Conservation (phyloP, 2,797 vertebrate genomes). For the Echiichthys vipera region DNA sequence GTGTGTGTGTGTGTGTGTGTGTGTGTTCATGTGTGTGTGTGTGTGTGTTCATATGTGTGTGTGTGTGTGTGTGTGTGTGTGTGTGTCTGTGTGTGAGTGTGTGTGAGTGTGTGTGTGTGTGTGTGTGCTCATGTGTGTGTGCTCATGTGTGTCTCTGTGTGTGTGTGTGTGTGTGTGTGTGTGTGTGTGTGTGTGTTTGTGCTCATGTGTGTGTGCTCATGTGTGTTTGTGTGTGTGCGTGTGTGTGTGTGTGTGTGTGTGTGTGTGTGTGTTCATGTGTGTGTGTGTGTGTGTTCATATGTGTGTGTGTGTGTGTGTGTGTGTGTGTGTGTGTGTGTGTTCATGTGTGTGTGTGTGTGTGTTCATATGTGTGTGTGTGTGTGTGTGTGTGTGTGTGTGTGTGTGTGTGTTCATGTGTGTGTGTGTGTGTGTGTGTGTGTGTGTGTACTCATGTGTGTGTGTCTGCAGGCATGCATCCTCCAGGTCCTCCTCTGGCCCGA, state of each 20-base stretch:
- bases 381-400: not conserved
- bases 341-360: constrained; percentile 28
- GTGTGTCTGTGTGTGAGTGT: too few relatives aligned
- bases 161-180: constrained; percentile 5
- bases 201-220: too few relatives aligned
- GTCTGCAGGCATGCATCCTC: constrained; percentile 91
- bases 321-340: too few relatives aligned
- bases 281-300: constrained; percentile 24
- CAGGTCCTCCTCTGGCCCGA: constrained; percentile 93
- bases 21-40: too few relatives aligned
- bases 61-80: constrained; percentile 11
- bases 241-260: constrained; percentile 7
- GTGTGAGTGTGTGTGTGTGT: too few relatives aligned
- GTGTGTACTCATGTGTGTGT: too few relatives aligned
- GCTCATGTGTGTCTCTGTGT: too few relatives aligned
- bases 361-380: too few relatives aligned
- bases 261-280: too few relatives aligned
- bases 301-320: not conserved
- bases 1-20: not conserved
- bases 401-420: not conserved
- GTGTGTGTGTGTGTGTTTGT: too few relatives aligned
- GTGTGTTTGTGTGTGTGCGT: not conserved
- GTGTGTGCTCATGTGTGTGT: too few relatives aligned
- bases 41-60: too few relatives aligned
- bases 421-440: constrained; percentile 25